Base-by-base conservation (phyloP, 2,113 vertebrate species). In the Ceratotherium simum region DNA sequence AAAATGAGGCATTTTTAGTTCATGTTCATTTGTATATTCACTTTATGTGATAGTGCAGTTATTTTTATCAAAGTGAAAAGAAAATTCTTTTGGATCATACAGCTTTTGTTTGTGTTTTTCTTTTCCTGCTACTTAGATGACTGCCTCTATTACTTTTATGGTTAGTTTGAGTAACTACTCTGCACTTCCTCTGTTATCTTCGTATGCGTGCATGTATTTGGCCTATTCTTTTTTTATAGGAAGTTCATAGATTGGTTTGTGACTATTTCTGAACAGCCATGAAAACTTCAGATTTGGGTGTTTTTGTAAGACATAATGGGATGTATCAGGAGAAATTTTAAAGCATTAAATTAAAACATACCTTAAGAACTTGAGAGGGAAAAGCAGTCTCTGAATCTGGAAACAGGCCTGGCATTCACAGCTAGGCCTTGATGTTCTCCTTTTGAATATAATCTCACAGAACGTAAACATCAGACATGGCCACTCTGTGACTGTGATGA, bases 281-380 rank as follows among this genome's bases (percentile, higher is more conserved):
- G 33, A 67, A 69, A 70, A 60, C 25, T 67, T 36, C 29, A 89
- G 64, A 25, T 78, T 62, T 31, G 33, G 3, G 14, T 76, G 31
- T 42, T 56, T 82, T 87, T 81, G 29, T 92, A 80, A n/a, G 25
- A 60, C 3, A 20, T 76, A 58, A 12, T 64, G 51, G 36, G 10
- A 67, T 88, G 51, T 83, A 65, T 58, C 18, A 42, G 36, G 27
- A 93, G 27, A 88, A 79, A 79, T 69, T 79, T 93, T 94, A 91
- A 96, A 91, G 27, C 36, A 48, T 29, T 92, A 69, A 85, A 23
- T 62, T 80, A 21, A 60, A 93, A 69, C 42, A 46, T 27, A 85
- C 8, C 46, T 27, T 78, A 65, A 89, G 36, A 96, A 72, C n/a
- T 90, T 83, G 51, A 92, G 51, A 64, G 80, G 72, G 39, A 36